Evolutionary conservation across 2,797 vertebrate species (phyloP).

Genomic region (Thaleichthys pacificus): DNA sequence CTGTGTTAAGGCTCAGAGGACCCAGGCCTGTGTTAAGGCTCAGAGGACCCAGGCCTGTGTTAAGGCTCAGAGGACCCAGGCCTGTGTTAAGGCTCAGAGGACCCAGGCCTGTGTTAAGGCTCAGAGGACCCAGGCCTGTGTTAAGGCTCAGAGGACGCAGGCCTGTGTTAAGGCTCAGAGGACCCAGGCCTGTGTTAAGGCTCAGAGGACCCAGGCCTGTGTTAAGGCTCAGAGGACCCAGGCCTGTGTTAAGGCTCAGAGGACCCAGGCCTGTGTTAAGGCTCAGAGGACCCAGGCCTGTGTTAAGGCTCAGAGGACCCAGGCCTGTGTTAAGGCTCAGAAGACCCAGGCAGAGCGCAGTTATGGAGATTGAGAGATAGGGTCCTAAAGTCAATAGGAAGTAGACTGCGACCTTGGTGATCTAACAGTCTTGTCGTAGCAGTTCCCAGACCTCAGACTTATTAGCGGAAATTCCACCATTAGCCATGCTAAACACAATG

Average conservation of each 20-base stretch:
- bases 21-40: too few species aligned
- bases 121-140: conserved; percentile 44
- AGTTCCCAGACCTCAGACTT: conserved; percentile 33
- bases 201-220: conserved; percentile 43
- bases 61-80: conserved; percentile 40
- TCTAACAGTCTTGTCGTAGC: conserved; percentile 19
- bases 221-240: conserved; percentile 42
- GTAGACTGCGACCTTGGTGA: conserved; percentile 31
- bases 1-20: conserved; percentile 28
- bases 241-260: conserved; percentile 28
- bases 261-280: too few species aligned
- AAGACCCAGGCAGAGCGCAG: conserved; percentile 30
- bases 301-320: conserved; percentile 44
- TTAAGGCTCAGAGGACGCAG: conserved; percentile 40
- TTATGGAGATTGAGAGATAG: conserved; percentile 27
- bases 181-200: too few species aligned
- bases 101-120: too few species aligned
- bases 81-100: conserved; percentile 28
- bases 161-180: conserved; percentile 28
- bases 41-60: conserved; percentile 44
- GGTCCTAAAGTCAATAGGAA: conserved; percentile 39
- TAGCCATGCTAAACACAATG: conserved; percentile 12
- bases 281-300: conserved; percentile 41
- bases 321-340: conserved; percentile 29
- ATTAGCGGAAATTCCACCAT: conserved; percentile 44